A percentile compares a stretch with the other conserved stretches of the same genome.
These are phyloP conservation scores for Nibea albiflora DNA, from an alignment of 2,113 vertebrate genomes.

Conservation along the genomic window DNA sequence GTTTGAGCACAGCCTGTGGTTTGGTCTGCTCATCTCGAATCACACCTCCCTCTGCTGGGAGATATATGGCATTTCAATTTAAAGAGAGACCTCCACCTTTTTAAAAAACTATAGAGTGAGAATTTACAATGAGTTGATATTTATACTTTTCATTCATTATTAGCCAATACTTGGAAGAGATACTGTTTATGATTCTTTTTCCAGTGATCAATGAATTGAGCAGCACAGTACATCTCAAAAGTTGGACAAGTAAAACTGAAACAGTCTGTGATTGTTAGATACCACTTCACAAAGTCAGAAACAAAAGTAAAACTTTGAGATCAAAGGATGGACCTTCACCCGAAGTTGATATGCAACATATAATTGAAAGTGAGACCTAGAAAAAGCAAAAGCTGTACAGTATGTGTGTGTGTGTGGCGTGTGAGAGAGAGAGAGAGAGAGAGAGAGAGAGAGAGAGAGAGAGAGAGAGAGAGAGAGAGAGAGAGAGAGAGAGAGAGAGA, in stretches of 20 bases:
- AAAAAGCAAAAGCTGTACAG: neutral
- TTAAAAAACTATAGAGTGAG: neutral
- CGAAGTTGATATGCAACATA: neutral
- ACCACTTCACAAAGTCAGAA: neutral
- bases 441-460: neutral
- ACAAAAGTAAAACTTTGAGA: neutral
- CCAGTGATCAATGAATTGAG: too few relatives aligned
- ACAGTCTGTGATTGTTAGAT: too few relatives aligned
- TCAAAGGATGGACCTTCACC: neutral
- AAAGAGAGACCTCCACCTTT: neutral
- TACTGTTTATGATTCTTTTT: too few relatives aligned
- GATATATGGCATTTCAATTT: neutral
- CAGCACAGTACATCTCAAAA: neutral
- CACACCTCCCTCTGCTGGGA: conserved; percentile 59
- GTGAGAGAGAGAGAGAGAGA: neutral
- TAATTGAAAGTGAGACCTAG: neutral
- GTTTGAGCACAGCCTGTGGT: neutral
- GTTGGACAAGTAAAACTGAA: neutral
- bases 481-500: neutral
- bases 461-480: neutral
- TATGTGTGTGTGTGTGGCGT: conserved; percentile 4
- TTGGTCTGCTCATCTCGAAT: neutral
- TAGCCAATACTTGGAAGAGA: too few relatives aligned
- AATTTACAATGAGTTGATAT: too few relatives aligned
- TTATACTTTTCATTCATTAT: too few relatives aligned